Conservation (phyloP, 2,113 vertebrate genomes). For the Odocoileus virginianus region DNA sequence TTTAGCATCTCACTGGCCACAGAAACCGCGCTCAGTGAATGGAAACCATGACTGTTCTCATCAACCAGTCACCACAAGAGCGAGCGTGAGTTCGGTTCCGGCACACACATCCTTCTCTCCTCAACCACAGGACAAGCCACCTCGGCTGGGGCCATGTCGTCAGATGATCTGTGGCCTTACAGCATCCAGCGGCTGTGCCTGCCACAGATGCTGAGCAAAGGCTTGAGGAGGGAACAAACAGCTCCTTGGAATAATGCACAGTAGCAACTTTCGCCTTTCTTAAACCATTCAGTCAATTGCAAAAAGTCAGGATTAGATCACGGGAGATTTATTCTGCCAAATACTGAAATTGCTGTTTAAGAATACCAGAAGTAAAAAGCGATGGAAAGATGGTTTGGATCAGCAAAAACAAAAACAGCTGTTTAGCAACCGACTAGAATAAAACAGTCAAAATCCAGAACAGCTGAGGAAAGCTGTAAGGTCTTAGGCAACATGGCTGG, state of each 20-base stretch:
- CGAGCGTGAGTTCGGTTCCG: neutral
- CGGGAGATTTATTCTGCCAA: neutral
- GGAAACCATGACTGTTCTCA: fast-evolving
- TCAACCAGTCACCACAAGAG: neutral
- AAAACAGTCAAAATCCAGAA: neutral
- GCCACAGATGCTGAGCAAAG: neutral
- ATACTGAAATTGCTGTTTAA: neutral
- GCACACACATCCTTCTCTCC: neutral
- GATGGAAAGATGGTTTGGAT: neutral
- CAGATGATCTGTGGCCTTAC: neutral
- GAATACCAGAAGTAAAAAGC: neutral
- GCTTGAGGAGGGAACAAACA: neutral
- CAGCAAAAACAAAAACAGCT: neutral
- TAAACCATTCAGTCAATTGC: neutral
- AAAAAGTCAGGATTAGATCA: neutral
- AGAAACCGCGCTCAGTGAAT: neutral
- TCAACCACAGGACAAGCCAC: neutral
- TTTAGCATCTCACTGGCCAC: neutral
- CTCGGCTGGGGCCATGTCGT: neutral
- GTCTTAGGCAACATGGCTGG: neutral
- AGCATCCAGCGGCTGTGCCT: neutral
- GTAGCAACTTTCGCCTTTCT: neutral
- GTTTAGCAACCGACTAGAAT: neutral
- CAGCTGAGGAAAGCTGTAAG: neutral
- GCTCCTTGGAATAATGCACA: neutral